Base-by-base conservation (phyloP, 37 sponge, comb jelly and placozoan genomes). In the Agelas oroides region DNA sequence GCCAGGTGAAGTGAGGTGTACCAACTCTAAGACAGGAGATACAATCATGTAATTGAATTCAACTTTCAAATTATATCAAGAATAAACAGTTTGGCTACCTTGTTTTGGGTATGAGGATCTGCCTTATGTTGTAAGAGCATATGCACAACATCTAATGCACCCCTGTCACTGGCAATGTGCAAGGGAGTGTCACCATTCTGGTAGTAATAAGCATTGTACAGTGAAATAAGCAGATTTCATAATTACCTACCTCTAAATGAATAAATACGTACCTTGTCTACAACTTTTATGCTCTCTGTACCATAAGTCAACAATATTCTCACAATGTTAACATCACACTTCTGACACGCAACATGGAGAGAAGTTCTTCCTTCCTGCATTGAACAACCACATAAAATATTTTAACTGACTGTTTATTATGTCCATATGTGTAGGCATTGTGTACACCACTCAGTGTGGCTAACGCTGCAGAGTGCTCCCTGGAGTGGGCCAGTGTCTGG, bases 181-280 rank as follows among this genome's bases (percentile, higher is more conserved):
- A 93, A 65, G 18, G 93, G 79, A 65, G 89, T 89, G 53, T 77
- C 83, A 15, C 93, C 93, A 40, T 52, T 36, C 77, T 77, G 35
- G 5, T 5, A 25, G 25, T 2, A 75, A 32, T 24, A 28, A 8
- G 2, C 13, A 57, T 75, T n/a, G n/a, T n/a, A n/a, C n/a, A n/a
- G n/a, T n/a, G n/a, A n/a, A n/a, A n/a, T n/a, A n/a, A n/a, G 20
- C 53, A 57, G 30, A n/a, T n/a, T n/a, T n/a, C n/a, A 71, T 25
- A 13, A 71, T 8, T 34, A 71, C 15, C 14, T 24, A 40, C 38
- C 11, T 3, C 5, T 13, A 23, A 39, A 39, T 37, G 1, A 71
- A 36, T n/a, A 46, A 14, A 13, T 72, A 39, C 2, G 21, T 77
- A 77, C 77, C 40, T 62, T 16, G 27, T 77, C n/a, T n/a, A 52